phyloP scores from a whole-genome alignment of 1,140 invertebrate species.

The Zaprionus gabonicus region DNA sequence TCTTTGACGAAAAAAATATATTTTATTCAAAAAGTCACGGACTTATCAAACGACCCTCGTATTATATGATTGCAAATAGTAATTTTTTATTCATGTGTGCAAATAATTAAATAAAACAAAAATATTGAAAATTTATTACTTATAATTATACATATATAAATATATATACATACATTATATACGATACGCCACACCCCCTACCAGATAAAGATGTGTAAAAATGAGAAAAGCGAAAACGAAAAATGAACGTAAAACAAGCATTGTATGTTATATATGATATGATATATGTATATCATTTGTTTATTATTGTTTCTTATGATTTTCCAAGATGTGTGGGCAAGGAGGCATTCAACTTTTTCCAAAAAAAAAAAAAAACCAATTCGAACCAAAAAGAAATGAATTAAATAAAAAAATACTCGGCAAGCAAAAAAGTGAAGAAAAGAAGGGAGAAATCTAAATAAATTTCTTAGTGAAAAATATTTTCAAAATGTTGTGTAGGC shows the following conservation, averaged over 20 bases:
- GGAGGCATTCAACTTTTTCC: conserved; percentile 45
- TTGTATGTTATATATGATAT: conserved; percentile 37
- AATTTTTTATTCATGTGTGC: conserved; percentile 82
- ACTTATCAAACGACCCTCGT: too few relatives aligned
- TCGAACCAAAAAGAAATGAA: conserved; percentile 62
- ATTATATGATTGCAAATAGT: conserved; percentile 82
- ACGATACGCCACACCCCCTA: conserved; percentile 57
- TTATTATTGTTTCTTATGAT: conserved; percentile 70
- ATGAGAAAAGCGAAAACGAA: conserved; percentile 47
- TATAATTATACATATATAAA: conserved; percentile 80
- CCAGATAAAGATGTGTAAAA: conserved; percentile 58
- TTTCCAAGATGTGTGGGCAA: conserved; percentile 35
- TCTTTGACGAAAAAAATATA: too few relatives aligned
- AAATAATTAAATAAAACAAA: conserved; percentile 73
- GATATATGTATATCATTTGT: conserved; percentile 61
- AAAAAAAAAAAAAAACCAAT: conserved; percentile 53
- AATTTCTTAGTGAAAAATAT: conserved; percentile 47
- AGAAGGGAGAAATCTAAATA: conserved; percentile 38
- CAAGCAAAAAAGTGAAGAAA: conserved; percentile 2
- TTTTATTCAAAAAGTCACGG: too few relatives aligned
- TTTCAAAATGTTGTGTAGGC: conserved; percentile 40
- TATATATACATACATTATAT: conserved; percentile 76
- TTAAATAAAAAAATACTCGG: conserved; percentile 63
- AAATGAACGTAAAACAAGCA: conserved; percentile 17
- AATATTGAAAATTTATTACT: conserved; percentile 76